A percentile compares a stretch with the other conserved stretches of the same genome.
phyloP scores from a whole-genome alignment of 2,113 vertebrate genomes.

The Willisornis vidua region DNA sequence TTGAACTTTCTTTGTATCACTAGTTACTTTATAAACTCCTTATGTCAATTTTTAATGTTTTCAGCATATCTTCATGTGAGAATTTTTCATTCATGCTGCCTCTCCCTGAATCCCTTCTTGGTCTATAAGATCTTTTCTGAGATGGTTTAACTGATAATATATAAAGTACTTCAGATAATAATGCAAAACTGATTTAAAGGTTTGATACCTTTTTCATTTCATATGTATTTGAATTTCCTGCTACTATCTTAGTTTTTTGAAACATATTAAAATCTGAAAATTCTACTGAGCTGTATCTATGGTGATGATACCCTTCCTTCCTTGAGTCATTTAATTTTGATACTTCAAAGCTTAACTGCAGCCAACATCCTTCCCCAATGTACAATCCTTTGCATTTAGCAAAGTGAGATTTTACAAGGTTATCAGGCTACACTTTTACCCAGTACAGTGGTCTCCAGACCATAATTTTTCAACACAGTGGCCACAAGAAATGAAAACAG shows the following conservation, averaged over 20 bases:
- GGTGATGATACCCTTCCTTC: neutral
- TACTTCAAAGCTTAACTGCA: neutral
- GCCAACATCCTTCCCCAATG: neutral
- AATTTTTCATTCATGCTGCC: neutral
- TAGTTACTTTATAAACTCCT: neutral
- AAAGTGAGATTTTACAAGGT: neutral
- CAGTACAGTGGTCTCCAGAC: neutral
- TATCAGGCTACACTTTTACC: neutral
- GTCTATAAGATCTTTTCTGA: neutral
- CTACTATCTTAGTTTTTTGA: neutral
- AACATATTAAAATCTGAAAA: neutral
- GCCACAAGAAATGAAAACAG: neutral
- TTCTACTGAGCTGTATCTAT: neutral
- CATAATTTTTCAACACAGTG: neutral
- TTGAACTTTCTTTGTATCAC: neutral
- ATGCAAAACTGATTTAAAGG: neutral
- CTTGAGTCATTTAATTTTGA: neutral
- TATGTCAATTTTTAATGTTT: neutral
- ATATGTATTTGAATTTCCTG: neutral
- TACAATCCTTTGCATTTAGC: neutral
- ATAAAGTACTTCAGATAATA: neutral
- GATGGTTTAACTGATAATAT: neutral
- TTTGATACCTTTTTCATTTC: neutral
- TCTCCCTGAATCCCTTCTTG: neutral
- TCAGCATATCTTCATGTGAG: neutral